These are phyloP conservation scores for Parauchenoglanis ngamensis DNA, from an alignment of 2,797 vertebrate species.

Conservation along the genomic window DNA sequence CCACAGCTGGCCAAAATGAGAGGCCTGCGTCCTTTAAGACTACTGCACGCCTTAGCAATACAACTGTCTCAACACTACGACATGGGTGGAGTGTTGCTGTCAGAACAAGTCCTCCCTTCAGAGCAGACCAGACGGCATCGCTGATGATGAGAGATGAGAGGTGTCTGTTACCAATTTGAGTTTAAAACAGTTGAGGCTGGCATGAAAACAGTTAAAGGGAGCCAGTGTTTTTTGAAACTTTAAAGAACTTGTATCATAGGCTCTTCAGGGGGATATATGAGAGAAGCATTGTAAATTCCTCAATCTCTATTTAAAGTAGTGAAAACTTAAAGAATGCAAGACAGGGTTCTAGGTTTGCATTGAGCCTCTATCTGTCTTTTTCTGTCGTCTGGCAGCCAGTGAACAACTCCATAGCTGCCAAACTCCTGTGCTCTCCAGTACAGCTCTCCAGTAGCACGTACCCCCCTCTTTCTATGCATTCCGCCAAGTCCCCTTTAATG, in stretches of 20 bases:
- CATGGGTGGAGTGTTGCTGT: conserved; percentile 46
- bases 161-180: conserved; percentile 26
- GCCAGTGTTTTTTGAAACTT: not conserved
- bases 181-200: not conserved
- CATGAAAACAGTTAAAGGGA: not conserved
- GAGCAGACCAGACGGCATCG: conserved; percentile 36
- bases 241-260: not conserved
- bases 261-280: not conserved
- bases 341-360: not conserved
- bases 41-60: conserved; percentile 25
- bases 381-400: conserved; percentile 24
- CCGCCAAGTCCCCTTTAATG: conserved; percentile 61
- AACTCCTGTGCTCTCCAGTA: conserved; percentile 35
- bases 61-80: conserved; percentile 27
- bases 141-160: conserved; percentile 7
- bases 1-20: conserved; percentile 46
- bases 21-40: conserved; percentile 35
- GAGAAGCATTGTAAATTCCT: not conserved
- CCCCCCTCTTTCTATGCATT: conserved; percentile 34
- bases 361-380: not conserved
- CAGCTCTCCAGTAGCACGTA: conserved; percentile 36
- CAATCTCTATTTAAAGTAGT: conserved; percentile 4
- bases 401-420: conserved; percentile 27
- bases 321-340: conserved; percentile 13
- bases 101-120: conserved; percentile 14